Conservation (phyloP, 2,113 vertebrate genomes). For the Gadus macrocephalus region DNA sequence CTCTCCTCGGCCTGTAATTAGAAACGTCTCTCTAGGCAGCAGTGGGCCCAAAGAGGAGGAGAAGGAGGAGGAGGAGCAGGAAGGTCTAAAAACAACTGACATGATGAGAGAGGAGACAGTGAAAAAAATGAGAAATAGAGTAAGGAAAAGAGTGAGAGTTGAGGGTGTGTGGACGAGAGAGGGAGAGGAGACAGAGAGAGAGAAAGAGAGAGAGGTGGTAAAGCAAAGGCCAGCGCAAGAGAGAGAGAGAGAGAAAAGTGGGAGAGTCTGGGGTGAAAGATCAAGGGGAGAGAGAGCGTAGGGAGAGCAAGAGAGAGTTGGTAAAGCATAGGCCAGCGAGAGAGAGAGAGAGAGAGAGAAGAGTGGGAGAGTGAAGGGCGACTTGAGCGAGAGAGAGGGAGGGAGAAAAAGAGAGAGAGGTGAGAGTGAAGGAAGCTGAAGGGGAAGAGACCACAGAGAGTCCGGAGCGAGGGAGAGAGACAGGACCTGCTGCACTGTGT, state of each 20-base stretch:
- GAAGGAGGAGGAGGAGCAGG: no score
- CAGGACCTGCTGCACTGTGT: background rate
- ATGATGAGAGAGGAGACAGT: background rate
- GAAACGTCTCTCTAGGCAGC: no score
- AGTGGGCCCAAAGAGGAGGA: no score
- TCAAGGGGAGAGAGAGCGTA: background rate
- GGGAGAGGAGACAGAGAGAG: background rate
- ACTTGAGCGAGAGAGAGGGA: background rate
- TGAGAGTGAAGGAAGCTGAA: background rate
- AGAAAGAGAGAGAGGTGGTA: background rate
- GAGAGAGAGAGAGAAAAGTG: no score
- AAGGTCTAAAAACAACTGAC: background rate
- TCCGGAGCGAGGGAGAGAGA: background rate
- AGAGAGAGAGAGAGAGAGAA: background rate
- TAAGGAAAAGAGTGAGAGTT: background rate
- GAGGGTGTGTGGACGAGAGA: background rate
- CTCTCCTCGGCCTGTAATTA: background rate
- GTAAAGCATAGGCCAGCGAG: background rate
- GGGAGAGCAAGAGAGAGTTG: background rate
- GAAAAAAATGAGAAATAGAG: background rate
- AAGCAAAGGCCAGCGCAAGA: background rate
- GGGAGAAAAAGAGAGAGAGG: background rate
- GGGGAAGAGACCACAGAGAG: background rate
- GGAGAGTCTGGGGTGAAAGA: no score
- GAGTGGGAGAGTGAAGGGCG: background rate